Conservation (phyloP, 2,888 invertebrate species). For the Drosophila ezoana region DNA sequence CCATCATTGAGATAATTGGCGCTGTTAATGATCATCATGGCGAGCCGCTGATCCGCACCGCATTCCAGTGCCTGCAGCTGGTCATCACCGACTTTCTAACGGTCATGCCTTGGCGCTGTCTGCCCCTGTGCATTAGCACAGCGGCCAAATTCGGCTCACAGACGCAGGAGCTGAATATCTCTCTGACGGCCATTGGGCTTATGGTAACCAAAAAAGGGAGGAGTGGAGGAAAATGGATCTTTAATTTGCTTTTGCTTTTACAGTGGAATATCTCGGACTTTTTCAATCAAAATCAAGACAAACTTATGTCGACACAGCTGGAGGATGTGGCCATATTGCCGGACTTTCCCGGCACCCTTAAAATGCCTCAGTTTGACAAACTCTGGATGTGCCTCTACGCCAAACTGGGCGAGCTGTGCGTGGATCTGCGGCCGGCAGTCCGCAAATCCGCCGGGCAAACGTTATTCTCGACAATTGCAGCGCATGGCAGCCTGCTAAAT, state of each 20-base stretch:
- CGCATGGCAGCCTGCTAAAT: constrained; percentile 95
- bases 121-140: constrained; percentile 95
- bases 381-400: constrained; percentile 98
- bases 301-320: constrained; percentile 90
- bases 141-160: constrained; percentile 98
- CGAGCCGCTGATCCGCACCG: constrained; percentile 95
- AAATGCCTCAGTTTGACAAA: constrained; percentile 95
- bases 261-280: constrained; percentile 99
- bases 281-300: constrained; percentile 97
- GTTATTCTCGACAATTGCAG: constrained; percentile 97
- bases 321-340: constrained; percentile 92
- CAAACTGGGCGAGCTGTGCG: constrained; percentile 94
- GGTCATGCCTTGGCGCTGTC: constrained; percentile 95
- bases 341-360: constrained; percentile 92
- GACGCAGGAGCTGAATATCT: constrained; percentile 98
- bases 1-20: constrained; percentile 97
- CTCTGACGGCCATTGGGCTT: constrained; percentile 97
- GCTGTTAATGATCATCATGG: constrained; percentile 97
- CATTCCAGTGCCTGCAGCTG: constrained; percentile 97
- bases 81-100: constrained; percentile 97
- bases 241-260: constrained; percentile 65
- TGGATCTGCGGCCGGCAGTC: constrained; percentile 97
- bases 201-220: constrained; percentile 88
- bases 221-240: neutral
- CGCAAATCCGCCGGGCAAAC: constrained; percentile 99